Evolutionary conservation across 2,113 vertebrate genomes (phyloP).

Genomic region (Andinoacara biseriatus): DNA sequence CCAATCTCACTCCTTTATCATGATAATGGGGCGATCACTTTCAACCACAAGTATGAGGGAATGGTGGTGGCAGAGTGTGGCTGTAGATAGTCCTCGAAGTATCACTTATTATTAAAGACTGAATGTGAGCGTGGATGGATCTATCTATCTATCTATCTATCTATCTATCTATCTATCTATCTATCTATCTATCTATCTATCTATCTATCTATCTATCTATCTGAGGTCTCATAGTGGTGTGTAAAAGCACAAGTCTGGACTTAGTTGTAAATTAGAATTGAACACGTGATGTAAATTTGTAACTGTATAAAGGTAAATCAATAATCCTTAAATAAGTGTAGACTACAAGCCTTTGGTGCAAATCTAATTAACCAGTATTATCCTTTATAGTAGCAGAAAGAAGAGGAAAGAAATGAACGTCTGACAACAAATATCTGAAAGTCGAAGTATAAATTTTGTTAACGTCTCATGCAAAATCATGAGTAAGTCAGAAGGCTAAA

Average conservation of each 20-base stretch:
- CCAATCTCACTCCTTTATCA: conserved; percentile 95
- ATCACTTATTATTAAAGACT: conserved; percentile 35
- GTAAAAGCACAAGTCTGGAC: conserved; percentile 47
- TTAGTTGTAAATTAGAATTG: conserved; percentile 53
- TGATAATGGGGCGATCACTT: conserved; percentile 90
- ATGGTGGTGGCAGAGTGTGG: conserved; percentile 98
- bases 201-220: conserved; percentile 9
- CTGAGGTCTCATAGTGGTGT: conserved; percentile 34
- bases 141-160: conserved; percentile 2
- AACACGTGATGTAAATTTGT: conserved; percentile 62
- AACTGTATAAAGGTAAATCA: conserved; percentile 53
- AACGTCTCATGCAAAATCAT: neutral
- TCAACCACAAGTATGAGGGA: conserved; percentile 96
- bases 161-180: neutral
- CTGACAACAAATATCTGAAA: neutral
- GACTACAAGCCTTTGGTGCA: conserved; percentile 19
- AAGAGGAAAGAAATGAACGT: neutral
- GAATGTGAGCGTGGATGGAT: neutral
- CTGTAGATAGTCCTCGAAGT: conserved; percentile 88
- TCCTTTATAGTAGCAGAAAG: neutral
- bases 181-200: neutral
- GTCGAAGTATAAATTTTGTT: neutral
- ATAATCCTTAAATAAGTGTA: conserved; percentile 12
- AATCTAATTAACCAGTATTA: neutral
- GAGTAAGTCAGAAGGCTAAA: neutral